A percentile compares a stretch with the other conserved stretches of the same genome.
Evolutionary conservation across 2,797 vertebrate genomes (phyloP).

Genomic region (Malurus leucopterus): DNA sequence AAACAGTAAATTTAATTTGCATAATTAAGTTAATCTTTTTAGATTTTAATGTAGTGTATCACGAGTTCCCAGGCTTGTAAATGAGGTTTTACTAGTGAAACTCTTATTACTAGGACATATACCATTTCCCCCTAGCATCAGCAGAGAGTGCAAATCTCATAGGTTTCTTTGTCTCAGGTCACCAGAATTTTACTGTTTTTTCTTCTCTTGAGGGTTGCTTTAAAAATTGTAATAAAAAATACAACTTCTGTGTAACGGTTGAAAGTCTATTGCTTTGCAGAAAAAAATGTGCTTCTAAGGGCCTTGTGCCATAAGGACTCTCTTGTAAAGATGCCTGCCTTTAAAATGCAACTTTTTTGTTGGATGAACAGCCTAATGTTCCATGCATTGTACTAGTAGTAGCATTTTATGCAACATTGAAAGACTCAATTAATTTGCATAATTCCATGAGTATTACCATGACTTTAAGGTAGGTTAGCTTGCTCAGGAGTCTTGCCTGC

Average conservation of each 20-base stretch:
- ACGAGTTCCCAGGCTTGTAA: slow-evolving; percentile 42
- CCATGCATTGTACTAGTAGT: slow-evolving; percentile 94
- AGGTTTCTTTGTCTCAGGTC: slow-evolving; percentile 37
- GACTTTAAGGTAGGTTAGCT: slow-evolving; percentile 91
- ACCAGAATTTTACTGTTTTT: slow-evolving; percentile 36
- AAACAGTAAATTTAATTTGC: slow-evolving; percentile 61
- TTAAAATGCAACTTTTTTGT: slow-evolving; percentile 86
- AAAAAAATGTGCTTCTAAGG: slow-evolving; percentile 84
- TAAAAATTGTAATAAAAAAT: slow-evolving; percentile 69
- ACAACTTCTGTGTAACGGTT: slow-evolving; percentile 66
- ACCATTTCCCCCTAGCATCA: slow-evolving; percentile 35
- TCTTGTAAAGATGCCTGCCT: slow-evolving; percentile 84
- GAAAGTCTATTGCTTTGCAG: slow-evolving; percentile 78
- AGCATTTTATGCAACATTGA: slow-evolving; percentile 98
- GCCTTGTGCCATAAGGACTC: slow-evolving; percentile 81
- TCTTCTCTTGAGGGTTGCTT: slow-evolving; percentile 56
- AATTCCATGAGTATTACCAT: slow-evolving; percentile 92
- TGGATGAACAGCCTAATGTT: slow-evolving; percentile 98
- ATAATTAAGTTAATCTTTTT: slow-evolving; percentile 66
- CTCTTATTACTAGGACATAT: slow-evolving; percentile 44
- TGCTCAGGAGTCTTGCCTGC: slow-evolving; percentile 80
- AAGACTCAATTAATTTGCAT: slow-evolving; percentile 99
- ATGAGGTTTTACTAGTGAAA: slow-evolving; percentile 65
- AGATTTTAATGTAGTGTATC: slow-evolving; percentile 59
- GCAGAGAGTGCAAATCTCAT: slow-evolving; percentile 19